These are phyloP conservation scores for Cynopterus brachyotis DNA, from an alignment of 2,113 vertebrate species.

Conservation along the genomic window DNA sequence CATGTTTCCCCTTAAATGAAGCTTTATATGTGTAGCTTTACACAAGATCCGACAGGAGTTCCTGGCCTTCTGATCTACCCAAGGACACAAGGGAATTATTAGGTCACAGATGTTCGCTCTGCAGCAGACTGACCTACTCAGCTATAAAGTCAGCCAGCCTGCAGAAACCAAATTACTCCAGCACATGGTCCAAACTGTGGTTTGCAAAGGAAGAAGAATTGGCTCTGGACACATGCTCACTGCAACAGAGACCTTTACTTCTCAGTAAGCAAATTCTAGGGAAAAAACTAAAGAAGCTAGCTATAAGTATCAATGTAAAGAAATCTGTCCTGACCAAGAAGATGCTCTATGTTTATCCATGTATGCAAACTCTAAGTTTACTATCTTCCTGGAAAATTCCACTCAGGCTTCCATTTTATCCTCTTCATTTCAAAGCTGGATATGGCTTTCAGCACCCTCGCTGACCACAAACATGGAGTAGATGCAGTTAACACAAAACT, in stretches of 20 bases:
- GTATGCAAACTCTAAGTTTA: not conserved
- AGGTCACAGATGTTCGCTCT: slow-evolving; percentile 74
- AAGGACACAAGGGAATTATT: slow-evolving; percentile 52
- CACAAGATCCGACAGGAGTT: not conserved
- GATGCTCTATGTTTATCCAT: not conserved
- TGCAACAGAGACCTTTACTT: not conserved
- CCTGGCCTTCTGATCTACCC: slow-evolving; percentile 48
- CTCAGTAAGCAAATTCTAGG: not conserved
- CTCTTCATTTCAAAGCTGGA: not conserved
- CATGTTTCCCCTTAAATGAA: not conserved
- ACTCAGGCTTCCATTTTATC: not conserved
- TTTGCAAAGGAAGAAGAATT: not conserved
- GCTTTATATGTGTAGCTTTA: not conserved
- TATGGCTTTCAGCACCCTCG: no score
- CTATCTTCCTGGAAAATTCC: not conserved
- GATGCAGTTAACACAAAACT: not conserved
- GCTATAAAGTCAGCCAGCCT: slow-evolving; percentile 60
- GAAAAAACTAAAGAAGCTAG: not conserved
- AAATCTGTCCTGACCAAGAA: not conserved
- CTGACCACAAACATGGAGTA: not conserved
- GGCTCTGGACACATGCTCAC: not conserved
- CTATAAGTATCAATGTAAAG: not conserved
- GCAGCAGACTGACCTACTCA: slow-evolving; percentile 67
- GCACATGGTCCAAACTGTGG: not conserved
- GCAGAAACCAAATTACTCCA: slow-evolving; percentile 1